phyloP scores from a whole-genome alignment of 1,140 invertebrate genomes.

The Ostrea edulis region DNA sequence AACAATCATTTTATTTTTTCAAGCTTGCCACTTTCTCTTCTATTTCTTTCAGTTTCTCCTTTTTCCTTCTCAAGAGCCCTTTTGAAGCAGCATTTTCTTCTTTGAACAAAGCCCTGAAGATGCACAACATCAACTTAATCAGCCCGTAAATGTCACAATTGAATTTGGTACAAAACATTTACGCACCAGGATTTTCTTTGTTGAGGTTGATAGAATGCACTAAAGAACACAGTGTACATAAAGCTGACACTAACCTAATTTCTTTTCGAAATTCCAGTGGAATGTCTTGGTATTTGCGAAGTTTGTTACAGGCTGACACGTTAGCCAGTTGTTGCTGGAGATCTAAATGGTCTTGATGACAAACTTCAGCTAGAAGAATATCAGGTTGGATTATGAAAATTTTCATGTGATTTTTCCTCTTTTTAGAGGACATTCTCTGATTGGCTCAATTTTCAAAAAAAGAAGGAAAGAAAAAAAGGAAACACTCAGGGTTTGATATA shows the following conservation, averaged over 20 bases:
- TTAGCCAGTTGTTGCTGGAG: neutral
- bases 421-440: too few species aligned
- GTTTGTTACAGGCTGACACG: neutral
- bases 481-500: too few species aligned
- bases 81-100: constrained; percentile 11
- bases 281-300: constrained; percentile 16
- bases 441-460: too few species aligned
- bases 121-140: too few species aligned
- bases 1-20: neutral
- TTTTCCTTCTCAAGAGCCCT: neutral
- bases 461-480: too few species aligned
- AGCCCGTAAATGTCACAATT: too few species aligned
- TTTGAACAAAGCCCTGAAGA: constrained; percentile 1
- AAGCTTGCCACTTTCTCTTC: neutral
- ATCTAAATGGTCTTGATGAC: neutral
- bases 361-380: neutral
- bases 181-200: too few species aligned
- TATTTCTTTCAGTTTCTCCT: neutral
- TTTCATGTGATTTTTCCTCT: too few species aligned
- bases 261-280: constrained; percentile 45
- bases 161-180: too few species aligned
- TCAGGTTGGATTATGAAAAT: neutral
- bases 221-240: neutral
- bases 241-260: constrained; percentile 28
- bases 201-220: too few species aligned